phyloP scores from a whole-genome alignment of 2,797 vertebrate genomes.

The Amblyraja radiata region DNA sequence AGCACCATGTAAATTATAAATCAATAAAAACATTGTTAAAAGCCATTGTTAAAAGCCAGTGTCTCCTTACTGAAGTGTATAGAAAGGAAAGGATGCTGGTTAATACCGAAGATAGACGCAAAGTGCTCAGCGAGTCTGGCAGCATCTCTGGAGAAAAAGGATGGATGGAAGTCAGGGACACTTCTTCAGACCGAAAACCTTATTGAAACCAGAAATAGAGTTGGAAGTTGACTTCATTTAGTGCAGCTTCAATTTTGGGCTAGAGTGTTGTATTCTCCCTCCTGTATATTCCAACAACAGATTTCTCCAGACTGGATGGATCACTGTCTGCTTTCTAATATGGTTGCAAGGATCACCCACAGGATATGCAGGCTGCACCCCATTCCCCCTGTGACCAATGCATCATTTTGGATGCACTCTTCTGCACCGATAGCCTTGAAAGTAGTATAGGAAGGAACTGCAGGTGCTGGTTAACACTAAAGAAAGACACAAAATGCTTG shows the following conservation, averaged over 20 bases:
- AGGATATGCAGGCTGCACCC: not conserved
- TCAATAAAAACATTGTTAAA: not conserved
- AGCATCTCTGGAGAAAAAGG: too few relatives aligned
- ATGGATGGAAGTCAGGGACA: too few relatives aligned
- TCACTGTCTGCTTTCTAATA: not conserved
- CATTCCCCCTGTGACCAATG: not conserved
- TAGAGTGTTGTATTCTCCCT: not conserved
- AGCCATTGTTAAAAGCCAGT: not conserved
- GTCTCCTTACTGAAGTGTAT: not conserved
- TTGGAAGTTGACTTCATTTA: not conserved
- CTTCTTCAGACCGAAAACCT: not conserved
- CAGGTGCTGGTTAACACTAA: too few relatives aligned
- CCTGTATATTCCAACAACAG: not conserved
- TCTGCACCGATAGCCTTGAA: not conserved
- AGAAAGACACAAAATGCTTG: too few relatives aligned
- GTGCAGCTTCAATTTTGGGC: not conserved
- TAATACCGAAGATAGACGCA: too few relatives aligned
- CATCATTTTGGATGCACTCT: not conserved
- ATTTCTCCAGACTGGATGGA: not conserved
- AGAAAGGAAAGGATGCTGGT: too few relatives aligned
- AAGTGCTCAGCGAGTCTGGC: too few relatives aligned
- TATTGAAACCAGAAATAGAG: not conserved
- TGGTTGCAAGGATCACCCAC: not conserved
- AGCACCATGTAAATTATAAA: not conserved
- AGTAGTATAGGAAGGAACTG: too few relatives aligned